Conservation (phyloP, 2,797 vertebrate genomes). For the Steatocranus sp. region DNA sequence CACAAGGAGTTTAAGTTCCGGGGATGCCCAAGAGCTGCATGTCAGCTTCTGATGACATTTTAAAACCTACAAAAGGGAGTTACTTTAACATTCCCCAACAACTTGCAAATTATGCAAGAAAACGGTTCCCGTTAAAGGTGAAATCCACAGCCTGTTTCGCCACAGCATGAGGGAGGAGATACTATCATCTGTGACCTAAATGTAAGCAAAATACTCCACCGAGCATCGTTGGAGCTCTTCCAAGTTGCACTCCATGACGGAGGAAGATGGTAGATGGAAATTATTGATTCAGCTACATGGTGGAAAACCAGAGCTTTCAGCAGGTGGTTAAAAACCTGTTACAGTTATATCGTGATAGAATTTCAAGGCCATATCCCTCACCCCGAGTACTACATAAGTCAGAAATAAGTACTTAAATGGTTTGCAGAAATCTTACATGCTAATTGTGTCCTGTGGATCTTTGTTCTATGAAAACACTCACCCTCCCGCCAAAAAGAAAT, state of each 20-base stretch:
- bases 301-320: not conserved
- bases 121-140: not conserved
- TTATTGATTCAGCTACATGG: not conserved
- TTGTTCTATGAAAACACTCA: not conserved
- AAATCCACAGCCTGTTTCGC: not conserved
- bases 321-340: not conserved
- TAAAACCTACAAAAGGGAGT: not conserved
- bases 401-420: not conserved
- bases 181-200: not conserved
- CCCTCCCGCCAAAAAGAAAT: not conserved
- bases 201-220: not conserved
- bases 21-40: not conserved
- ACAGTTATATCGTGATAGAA: not conserved
- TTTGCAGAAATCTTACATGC: not conserved
- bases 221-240: not conserved
- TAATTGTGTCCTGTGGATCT: not conserved
- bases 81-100: not conserved
- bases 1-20: accelerated
- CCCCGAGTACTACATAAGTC: not conserved
- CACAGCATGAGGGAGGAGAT: not conserved
- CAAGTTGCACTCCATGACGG: not conserved
- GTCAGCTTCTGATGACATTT: not conserved
- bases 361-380: not conserved
- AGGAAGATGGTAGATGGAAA: not conserved
- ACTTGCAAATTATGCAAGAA: not conserved